Conservation (phyloP, 2,113 vertebrate genomes). For the Amazona guildingii region DNA sequence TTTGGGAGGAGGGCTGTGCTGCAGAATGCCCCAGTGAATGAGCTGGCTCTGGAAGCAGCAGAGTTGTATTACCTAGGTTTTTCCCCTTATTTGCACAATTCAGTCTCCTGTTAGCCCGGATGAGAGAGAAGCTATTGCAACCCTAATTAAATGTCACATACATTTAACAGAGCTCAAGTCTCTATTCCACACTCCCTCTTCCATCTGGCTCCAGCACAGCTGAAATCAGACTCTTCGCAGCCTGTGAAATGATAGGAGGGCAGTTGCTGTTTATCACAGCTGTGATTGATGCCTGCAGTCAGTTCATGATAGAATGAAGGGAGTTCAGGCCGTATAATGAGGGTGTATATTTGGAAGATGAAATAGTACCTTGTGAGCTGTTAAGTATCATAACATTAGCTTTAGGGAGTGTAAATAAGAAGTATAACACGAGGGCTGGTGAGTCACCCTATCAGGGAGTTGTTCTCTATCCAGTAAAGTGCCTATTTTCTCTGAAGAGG, state of each 20-base stretch:
- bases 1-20: not conserved
- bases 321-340: not conserved
- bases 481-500: not conserved
- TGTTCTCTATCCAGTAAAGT: not conserved
- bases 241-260: not conserved
- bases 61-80: not conserved
- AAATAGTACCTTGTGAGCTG: not conserved
- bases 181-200: not conserved
- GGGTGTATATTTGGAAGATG: not conserved
- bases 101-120: not conserved
- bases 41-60: not conserved
- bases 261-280: not conserved
- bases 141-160: conserved; percentile 46
- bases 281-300: not conserved
- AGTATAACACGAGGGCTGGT: not conserved
- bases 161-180: not conserved
- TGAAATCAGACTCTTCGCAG: not conserved
- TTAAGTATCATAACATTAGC: not conserved
- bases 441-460: not conserved
- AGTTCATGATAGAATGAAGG: not conserved
- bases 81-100: conserved; percentile 3
- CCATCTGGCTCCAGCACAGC: conserved; percentile 35
- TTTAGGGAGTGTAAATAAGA: not conserved
- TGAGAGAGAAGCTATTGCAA: not conserved
- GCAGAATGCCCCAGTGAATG: not conserved